Evolutionary conservation across 2,888 invertebrate species (phyloP).

Genomic region (Odontomyia ornata): DNA sequence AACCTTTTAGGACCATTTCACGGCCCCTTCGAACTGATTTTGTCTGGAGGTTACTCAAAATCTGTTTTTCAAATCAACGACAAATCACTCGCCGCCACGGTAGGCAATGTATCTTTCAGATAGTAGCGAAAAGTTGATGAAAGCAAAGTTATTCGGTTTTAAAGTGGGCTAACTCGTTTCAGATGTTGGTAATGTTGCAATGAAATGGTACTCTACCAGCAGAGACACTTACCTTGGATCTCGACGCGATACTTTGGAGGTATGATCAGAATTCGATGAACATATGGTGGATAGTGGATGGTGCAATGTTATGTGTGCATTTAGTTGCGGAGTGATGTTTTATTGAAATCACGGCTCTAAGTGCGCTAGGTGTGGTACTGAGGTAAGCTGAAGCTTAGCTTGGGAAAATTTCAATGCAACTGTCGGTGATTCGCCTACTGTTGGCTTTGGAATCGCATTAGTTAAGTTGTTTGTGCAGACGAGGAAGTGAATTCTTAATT

Average conservation of each 20-base stretch:
- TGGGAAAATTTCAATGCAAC: too few species aligned
- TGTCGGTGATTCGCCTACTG: too few species aligned
- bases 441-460: too few species aligned
- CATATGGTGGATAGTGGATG: neutral
- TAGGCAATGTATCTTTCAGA: too few species aligned
- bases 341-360: too few species aligned
- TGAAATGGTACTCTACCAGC: constrained; percentile 4
- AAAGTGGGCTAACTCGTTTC: constrained; percentile 8
- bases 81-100: neutral
- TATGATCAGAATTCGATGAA: constrained; percentile 7
- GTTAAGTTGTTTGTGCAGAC: too few species aligned
- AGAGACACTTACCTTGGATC: neutral
- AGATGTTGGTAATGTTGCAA: constrained; percentile 10
- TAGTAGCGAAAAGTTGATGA: neutral
- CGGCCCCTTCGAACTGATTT: neutral
- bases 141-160: neutral
- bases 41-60: constrained; percentile 7
- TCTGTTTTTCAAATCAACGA: constrained; percentile 6
- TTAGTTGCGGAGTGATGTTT: too few species aligned
- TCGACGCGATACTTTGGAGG: neutral
- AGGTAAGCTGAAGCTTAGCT: too few species aligned
- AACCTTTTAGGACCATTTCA: neutral
- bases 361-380: too few species aligned
- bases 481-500: too few species aligned
- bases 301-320: too few species aligned